Percentiles rank a stretch among this genome's conserved stretches.
Evolutionary conservation across 92 coral and sea anemone species (phyloP).

Genomic region (Desmophyllum pertusum): DNA sequence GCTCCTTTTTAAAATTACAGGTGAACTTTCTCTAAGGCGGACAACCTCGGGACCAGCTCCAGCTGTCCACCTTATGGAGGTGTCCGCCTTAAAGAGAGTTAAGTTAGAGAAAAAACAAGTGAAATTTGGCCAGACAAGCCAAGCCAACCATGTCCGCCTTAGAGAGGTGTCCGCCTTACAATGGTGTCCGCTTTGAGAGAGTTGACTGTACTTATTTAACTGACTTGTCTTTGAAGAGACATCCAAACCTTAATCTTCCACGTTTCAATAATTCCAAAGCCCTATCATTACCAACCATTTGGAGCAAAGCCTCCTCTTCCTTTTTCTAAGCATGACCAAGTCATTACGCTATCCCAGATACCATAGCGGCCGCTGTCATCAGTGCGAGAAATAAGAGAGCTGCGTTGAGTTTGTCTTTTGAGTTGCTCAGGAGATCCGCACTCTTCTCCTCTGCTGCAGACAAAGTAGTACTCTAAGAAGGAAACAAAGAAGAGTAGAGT

Average conservation of each 20-base stretch:
- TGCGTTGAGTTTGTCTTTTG: not conserved
- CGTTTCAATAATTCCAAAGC: too few relatives aligned
- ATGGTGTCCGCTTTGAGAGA: too few relatives aligned
- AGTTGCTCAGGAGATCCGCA: not conserved
- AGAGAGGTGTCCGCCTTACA: too few relatives aligned
- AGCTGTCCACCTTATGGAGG: too few relatives aligned
- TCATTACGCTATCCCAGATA: slow-evolving; percentile 5
- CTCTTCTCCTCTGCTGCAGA: slow-evolving; percentile 9
- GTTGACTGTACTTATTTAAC: too few relatives aligned
- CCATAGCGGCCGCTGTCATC: slow-evolving; percentile 2
- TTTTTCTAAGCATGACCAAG: not conserved
- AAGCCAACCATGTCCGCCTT: too few relatives aligned
- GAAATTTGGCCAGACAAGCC: too few relatives aligned
- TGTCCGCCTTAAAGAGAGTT: too few relatives aligned
- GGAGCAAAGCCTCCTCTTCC: not conserved
- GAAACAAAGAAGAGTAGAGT: not conserved
- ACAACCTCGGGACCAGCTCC: too few relatives aligned
- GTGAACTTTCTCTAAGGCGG: too few relatives aligned
- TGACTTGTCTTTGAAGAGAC: not conserved
- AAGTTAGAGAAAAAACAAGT: too few relatives aligned
- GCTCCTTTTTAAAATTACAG: too few relatives aligned
- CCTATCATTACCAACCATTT: not conserved
- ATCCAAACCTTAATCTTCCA: not conserved
- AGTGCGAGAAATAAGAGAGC: not conserved
- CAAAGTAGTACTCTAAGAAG: not conserved